These are phyloP conservation scores for Gymnarchus niloticus DNA, from an alignment of 2,113 vertebrate species.

Conservation along the genomic window DNA sequence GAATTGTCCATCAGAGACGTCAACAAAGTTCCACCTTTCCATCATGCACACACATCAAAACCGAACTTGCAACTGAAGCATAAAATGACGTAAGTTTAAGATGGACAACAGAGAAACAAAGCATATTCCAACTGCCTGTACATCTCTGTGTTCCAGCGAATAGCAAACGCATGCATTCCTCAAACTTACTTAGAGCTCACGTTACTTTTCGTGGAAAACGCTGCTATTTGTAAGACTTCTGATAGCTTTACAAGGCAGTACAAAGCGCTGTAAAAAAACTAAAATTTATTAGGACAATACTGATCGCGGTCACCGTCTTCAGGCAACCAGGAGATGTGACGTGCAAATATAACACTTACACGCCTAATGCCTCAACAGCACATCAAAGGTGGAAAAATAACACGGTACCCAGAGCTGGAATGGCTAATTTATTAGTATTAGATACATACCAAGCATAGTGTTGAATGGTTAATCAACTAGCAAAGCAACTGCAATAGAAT, in stretches of 20 bases:
- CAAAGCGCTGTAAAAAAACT: background rate
- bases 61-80: background rate
- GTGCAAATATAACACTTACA: no score
- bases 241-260: background rate
- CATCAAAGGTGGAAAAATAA: background rate
- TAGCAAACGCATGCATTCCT: background rate
- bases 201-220: background rate
- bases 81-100: background rate
- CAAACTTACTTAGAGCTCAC: background rate
- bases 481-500: background rate
- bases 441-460: background rate
- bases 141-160: background rate
- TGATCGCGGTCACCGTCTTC: background rate
- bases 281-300: background rate
- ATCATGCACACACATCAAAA: background rate
- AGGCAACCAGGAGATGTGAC: background rate
- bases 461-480: background rate
- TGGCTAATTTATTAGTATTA: background rate
- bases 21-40: background rate
- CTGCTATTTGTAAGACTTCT: background rate
- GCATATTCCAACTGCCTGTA: background rate
- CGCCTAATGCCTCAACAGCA: background rate
- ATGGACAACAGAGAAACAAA: background rate
- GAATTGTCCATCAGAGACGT: background rate
- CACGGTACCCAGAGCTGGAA: background rate